Percentiles rank a stretch among this genome's conserved stretches.
These are phyloP conservation scores for Nasonia oneida DNA, from an alignment of 2,888 invertebrate species.

Conservation along the genomic window DNA sequence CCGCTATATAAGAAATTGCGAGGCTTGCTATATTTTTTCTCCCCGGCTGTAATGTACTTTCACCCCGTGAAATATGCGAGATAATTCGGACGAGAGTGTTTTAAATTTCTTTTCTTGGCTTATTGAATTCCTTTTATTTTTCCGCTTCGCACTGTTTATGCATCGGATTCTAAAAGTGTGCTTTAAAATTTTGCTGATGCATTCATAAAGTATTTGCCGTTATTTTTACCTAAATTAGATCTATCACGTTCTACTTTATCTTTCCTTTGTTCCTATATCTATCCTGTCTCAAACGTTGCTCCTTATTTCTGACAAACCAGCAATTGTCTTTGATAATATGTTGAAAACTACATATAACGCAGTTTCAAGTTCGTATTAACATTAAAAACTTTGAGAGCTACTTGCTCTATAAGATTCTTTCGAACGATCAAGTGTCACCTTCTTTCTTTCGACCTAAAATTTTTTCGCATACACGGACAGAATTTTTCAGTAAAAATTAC, in stretches of 20 bases:
- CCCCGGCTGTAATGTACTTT: constrained; percentile 46
- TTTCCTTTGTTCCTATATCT: not conserved
- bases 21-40: constrained; percentile 30
- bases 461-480: no score
- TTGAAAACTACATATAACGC: no score
- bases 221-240: not conserved
- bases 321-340: no score
- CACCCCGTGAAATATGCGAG: constrained; percentile 49
- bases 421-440: no score
- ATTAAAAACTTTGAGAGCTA: no score
- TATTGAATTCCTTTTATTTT: constrained; percentile 51
- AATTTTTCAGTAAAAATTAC: no score
- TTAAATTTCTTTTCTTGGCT: constrained; percentile 43
- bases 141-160: not conserved
- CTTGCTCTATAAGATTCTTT: no score
- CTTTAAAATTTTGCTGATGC: not conserved
- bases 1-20: constrained; percentile 56
- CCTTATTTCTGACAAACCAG: no score
- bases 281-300: no score
- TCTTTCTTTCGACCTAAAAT: no score
- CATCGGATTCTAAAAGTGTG: not conserved
- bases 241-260: not conserved
- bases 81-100: constrained; percentile 51
- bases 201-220: not conserved
- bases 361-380: no score